Evolutionary conservation across 2,888 invertebrate genomes (phyloP).

Genomic region (Drosophila birchii): DNA sequence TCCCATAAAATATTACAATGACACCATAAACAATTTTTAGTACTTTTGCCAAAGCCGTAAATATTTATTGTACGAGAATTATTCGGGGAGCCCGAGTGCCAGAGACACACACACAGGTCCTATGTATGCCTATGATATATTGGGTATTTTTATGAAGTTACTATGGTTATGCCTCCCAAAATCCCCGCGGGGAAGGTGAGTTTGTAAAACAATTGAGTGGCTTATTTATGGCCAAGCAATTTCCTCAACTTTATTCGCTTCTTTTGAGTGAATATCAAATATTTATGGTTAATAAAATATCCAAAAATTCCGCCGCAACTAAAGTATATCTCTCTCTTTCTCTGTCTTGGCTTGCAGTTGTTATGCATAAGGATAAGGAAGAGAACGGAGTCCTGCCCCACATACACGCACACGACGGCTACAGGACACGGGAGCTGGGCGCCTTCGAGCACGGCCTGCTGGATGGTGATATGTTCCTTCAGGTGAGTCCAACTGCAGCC

Average conservation of each 20-base stretch:
- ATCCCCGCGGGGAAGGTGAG: constrained; percentile 9
- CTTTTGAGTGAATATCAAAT: constrained; percentile 52
- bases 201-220: constrained; percentile 51
- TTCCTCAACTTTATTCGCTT: constrained; percentile 13
- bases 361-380: constrained; percentile 97
- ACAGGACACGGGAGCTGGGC: constrained; percentile 90
- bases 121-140: constrained; percentile 56
- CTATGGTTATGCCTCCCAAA: constrained; percentile 59
- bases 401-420: constrained; percentile 87
- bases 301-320: constrained; percentile 54
- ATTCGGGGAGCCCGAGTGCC: constrained; percentile 10
- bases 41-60: constrained; percentile 71
- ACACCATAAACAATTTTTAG: constrained; percentile 80
- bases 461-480: constrained; percentile 97
- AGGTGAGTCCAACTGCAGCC: constrained; percentile 87
- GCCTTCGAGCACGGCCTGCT: constrained; percentile 95
- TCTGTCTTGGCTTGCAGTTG: constrained; percentile 89
- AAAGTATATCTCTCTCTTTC: constrained; percentile 32
- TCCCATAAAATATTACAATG: constrained; percentile 80
- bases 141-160: constrained; percentile 74
- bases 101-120: constrained; percentile 27
- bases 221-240: constrained; percentile 63
- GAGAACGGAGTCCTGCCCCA: constrained; percentile 90
- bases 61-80: constrained; percentile 69
- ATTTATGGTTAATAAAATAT: constrained; percentile 73